Base-by-base conservation (phyloP, 1,140 invertebrate genomes). In the Anthonomus grandis region DNA sequence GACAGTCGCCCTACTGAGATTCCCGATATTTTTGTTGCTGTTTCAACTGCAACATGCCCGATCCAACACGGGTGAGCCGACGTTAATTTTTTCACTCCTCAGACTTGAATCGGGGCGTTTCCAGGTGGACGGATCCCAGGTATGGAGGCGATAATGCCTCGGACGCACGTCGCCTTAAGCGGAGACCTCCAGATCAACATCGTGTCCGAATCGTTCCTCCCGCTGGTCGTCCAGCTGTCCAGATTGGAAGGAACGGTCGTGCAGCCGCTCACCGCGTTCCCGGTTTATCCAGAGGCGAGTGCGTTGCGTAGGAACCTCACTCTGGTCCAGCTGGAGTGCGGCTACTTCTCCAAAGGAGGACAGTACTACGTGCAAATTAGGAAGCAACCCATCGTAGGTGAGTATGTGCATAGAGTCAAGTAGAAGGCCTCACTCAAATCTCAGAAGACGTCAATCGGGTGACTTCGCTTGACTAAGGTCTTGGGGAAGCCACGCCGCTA, bases 331-430 rank as follows among this genome's bases (percentile, higher is more conserved):
- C 73, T 87, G 54, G 84, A 85, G 2, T 87, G 86, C 62, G 84
- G 84, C 3, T 81, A 85, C 59, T 85, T 87, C 68, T 79, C 83
- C 19, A 77, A 80, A 63, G 85, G 84, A 13, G 85, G 85, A 19
- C 77, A 79, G 41, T 71, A 73, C 48, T 73, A 81, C 68, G 68
- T 75, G 57, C 67, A 76, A 63, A 38, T 74, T 59, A 57, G 71
- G 45, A 63, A 78, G 65, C 64, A 73, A 74, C 47, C 77, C 74
- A 70, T 70, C 64, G 21, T 48, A 50, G 54, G 63, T 55, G 47
- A 52, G 56, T 31, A 17, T 18, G n/a, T 24, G 17, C 18, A 37
- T 52, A 42, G 44, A 17, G 15, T 17, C n/a, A 50, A 36, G 5
- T 31, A 46, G 8, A 22, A 8, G n/a, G n/a, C n/a, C n/a, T n/a